A percentile compares a stretch with the other conserved stretches of the same genome.
Evolutionary conservation across 2,888 invertebrate species (phyloP).

Genomic region (Neoascia interrupta): DNA sequence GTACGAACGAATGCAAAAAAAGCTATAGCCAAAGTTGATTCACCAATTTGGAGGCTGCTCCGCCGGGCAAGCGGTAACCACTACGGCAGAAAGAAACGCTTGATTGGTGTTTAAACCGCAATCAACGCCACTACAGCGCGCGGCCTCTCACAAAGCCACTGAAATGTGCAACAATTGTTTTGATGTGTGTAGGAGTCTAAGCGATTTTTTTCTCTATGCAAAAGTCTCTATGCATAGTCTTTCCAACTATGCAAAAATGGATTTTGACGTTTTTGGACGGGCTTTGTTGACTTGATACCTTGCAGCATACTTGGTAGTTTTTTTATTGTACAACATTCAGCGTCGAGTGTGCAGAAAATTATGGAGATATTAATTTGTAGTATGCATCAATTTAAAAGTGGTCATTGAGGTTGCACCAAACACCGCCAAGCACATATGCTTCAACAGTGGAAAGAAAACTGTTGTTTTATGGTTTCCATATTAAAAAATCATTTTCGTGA

Average conservation of each 20-base stretch:
- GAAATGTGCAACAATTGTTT: constrained; percentile 66
- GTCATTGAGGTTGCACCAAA: constrained; percentile 47
- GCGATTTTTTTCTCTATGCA: too few species aligned
- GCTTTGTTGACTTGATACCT: constrained; percentile 4
- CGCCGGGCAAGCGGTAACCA: background rate
- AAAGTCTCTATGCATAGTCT: too few species aligned
- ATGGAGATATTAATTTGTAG: constrained; percentile 53
- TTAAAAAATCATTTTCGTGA: too few species aligned
- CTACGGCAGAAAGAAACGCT: constrained; percentile 42
- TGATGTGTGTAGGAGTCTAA: constrained; percentile 51
- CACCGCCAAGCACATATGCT: too few species aligned
- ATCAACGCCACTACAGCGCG: constrained; percentile 53
- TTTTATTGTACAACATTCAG: too few species aligned
- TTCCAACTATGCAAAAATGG: constrained; percentile 60
- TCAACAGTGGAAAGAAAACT: too few species aligned
- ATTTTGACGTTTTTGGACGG: constrained; percentile 61
- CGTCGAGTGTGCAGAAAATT: constrained; percentile 32
- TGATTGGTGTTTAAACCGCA: constrained; percentile 67
- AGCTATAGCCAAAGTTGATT: constrained; percentile 61
- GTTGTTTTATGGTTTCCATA: too few species aligned
- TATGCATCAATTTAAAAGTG: constrained; percentile 61
- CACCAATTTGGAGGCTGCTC: constrained; percentile 62
- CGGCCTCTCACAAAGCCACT: constrained; percentile 3
- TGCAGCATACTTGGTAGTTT: too few species aligned
- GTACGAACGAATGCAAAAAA: constrained; percentile 46